Percentiles rank a stretch among this genome's conserved stretches.
phyloP scores from a whole-genome alignment of 1,140 invertebrate species.

The Neodiprion fabricii region DNA sequence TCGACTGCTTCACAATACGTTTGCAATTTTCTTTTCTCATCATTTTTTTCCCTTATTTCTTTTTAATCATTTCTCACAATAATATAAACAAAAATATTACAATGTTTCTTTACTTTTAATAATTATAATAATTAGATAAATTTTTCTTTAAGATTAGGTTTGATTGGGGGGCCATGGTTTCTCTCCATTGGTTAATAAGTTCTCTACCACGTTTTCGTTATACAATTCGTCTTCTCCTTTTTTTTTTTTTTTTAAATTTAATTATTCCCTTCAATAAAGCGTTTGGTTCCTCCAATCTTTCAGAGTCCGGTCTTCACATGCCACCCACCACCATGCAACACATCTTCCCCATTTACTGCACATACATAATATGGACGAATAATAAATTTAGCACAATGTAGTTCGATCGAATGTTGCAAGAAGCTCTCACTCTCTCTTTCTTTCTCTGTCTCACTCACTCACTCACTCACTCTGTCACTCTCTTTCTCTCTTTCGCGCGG shows the following conservation, averaged over 20 bases:
- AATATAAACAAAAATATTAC: slow-evolving; percentile 8
- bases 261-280: background rate
- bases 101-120: slow-evolving; percentile 6
- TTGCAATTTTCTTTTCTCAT: background rate
- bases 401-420: background rate
- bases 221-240: background rate
- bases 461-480: no score
- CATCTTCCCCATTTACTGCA: background rate
- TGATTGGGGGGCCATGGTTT: slow-evolving; percentile 4
- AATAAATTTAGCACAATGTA: background rate
- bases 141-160: slow-evolving; percentile 4
- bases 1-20: background rate
- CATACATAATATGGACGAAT: background rate
- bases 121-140: slow-evolving; percentile 8
- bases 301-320: background rate
- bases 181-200: slow-evolving; percentile 7
- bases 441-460: no score
- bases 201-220: background rate
- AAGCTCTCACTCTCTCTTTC: background rate
- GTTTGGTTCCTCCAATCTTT: background rate
- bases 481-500: no score
- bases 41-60: background rate
- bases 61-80: background rate
- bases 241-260: background rate
- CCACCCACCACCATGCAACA: background rate